Base-by-base conservation (phyloP, 2,113 vertebrate genomes). In the Callospermophilus lateralis region DNA sequence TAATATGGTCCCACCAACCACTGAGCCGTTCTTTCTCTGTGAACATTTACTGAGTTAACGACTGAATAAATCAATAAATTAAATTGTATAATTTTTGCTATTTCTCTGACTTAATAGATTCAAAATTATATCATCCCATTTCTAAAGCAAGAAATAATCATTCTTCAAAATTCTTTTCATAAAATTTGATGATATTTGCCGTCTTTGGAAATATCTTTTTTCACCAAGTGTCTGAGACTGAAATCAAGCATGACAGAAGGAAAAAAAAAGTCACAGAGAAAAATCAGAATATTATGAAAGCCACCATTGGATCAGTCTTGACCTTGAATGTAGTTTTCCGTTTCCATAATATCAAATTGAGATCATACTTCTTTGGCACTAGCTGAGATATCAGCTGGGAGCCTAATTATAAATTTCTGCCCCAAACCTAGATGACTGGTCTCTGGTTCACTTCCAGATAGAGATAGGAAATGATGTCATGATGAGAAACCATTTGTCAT, bases 221-320 rank as follows among this genome's bases (percentile, higher is more conserved):
- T 68, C 45, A 26, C 30, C 55, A n/a, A 83, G 51, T 83, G 30
- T 58, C 58, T 67, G 58, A 77, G 42, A 89, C 72, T 89, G 34
- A 94, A 93, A 94, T 78, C 37, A 93, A 89, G 92, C 85, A 79
- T 65, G 89, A 89, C 78, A 39, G 17, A 81, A 83, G n/a, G 61
- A 10, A n/a, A 76, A 70, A 51, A 74, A 17, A n/a, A 84, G n/a
- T 20, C 72, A 28, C 58, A 39, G 48, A 68, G 55, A 91, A 80
- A 45, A 89, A 65, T 73, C 20, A 86, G 72, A 84, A 81, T 89
- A 48, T 93, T 90, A 83, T 70, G 68, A 93, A 72, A 93, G 86
- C 48, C 8, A 53, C 55, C 22, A 68, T 79, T 74, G 53, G 53
- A 42, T 51, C 51, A 87, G 11, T 65, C 17, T 51, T 78, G 77